A percentile compares a stretch with the other conserved stretches of the same genome.
These are phyloP conservation scores for Myotis lucifugus DNA, from an alignment of 2,113 vertebrate genomes.

Conservation along the genomic window DNA sequence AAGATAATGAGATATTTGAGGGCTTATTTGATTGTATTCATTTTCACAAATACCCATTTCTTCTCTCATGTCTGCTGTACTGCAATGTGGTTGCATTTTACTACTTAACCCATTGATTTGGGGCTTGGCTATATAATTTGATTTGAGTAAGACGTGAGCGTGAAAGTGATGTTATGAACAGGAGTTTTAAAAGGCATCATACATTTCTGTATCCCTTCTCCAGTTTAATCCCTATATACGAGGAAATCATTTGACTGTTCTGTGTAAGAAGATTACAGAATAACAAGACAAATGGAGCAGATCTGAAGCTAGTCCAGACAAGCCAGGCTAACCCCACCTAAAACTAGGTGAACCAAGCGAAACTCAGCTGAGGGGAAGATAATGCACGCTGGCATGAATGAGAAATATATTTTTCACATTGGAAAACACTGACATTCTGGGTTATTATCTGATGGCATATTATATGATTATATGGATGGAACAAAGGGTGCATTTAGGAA, in stretches of 20 bases:
- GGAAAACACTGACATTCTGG: not conserved
- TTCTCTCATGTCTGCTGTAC: not conserved
- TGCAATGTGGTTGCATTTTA: not conserved
- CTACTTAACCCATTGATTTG: not conserved
- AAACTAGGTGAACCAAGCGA: not conserved
- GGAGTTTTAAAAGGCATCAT: not conserved
- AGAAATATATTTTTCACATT: not conserved
- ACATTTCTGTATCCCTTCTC: not conserved
- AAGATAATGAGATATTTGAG: not conserved
- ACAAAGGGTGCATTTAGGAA: not conserved
- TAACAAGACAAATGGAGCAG: not conserved
- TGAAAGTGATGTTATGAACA: not conserved
- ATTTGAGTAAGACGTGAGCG: not conserved
- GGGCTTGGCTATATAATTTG: not conserved
- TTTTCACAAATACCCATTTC: not conserved
- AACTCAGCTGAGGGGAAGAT: not conserved
- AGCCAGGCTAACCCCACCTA: not conserved
- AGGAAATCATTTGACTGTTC: not conserved
- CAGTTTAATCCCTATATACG: not conserved
- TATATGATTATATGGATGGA: not conserved
- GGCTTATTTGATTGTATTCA: not conserved
- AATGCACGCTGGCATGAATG: not conserved
- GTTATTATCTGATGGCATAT: not conserved
- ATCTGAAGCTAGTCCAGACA: not conserved
- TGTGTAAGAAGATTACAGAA: not conserved